phyloP scores from a whole-genome alignment of 2,113 vertebrate genomes.

The Siphamia tubifer region DNA sequence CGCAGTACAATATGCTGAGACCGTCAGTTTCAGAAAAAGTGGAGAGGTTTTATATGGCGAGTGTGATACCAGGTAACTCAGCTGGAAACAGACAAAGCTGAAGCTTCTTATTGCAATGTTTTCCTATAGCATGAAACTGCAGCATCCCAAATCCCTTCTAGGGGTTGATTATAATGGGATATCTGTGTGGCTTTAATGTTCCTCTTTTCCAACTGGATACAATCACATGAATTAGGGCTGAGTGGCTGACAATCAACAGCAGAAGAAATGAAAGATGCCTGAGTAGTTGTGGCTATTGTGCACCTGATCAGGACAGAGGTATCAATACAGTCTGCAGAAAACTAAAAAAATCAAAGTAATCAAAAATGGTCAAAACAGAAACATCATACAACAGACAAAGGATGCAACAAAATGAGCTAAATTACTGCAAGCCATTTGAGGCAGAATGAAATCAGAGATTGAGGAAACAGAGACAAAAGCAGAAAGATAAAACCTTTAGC shows the following conservation, averaged over 20 bases:
- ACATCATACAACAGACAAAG: constrained; percentile 57
- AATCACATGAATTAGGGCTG: constrained; percentile 64
- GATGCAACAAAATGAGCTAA: constrained; percentile 5
- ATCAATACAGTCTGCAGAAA: constrained; percentile 59
- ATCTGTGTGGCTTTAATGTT: constrained; percentile 23
- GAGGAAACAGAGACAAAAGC: constrained; percentile 25
- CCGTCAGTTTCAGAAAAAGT: not conserved
- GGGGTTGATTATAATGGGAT: constrained; percentile 34
- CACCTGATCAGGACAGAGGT: constrained; percentile 72
- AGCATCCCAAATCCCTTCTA: not conserved
- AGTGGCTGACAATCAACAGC: constrained; percentile 70
- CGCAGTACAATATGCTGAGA: not conserved
- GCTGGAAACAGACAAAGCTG: constrained; percentile 7
- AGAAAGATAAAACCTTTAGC: constrained; percentile 35
- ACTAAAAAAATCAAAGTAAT: constrained; percentile 40
- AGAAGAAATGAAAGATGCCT: constrained; percentile 70
- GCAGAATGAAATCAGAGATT: constrained; percentile 4
- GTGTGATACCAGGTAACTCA: not conserved
- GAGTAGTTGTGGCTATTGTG: constrained; percentile 71
- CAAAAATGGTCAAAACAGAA: constrained; percentile 50
- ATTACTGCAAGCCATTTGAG: constrained; percentile 31
- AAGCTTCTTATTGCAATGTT: constrained; percentile 56
- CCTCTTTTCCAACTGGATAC: constrained; percentile 53
- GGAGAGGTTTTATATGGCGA: constrained; percentile 10
- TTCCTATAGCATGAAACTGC: constrained; percentile 30